Evolutionary conservation across 2,888 invertebrate species (phyloP).

Genomic region (Epistrophe eligans): DNA sequence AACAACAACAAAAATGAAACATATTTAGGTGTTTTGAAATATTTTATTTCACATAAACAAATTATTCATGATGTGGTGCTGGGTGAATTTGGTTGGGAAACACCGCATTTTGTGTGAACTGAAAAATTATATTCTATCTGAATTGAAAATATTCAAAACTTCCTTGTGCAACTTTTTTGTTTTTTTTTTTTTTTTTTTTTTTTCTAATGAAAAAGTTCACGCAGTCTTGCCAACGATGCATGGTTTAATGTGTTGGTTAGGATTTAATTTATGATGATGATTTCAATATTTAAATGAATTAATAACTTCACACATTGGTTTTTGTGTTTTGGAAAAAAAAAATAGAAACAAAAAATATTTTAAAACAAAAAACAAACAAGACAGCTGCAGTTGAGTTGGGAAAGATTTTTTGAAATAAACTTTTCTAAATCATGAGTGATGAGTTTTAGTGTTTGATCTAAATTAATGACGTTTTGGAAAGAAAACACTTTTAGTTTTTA

Average conservation of each 20-base stretch:
- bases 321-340: background rate
- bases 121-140: constrained; percentile 12
- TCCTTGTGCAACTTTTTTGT: constrained; percentile 22
- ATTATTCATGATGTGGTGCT: constrained; percentile 26
- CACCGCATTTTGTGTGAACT: constrained; percentile 21
- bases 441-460: background rate
- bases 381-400: constrained; percentile 14
- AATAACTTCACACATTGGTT: constrained; percentile 14
- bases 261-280: constrained; percentile 27
- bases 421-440: background rate
- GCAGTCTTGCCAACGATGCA: background rate
- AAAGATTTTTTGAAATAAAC: background rate
- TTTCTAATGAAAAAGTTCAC: background rate
- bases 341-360: background rate
- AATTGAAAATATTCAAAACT: constrained; percentile 9
- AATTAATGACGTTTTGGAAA: background rate
- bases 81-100: constrained; percentile 55
- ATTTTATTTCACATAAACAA: constrained; percentile 21
- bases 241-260: background rate
- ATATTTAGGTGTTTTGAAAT: constrained; percentile 42
- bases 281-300: constrained; percentile 18
- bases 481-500: background rate
- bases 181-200: background rate
- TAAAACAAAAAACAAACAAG: background rate
- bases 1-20: constrained; percentile 6